A percentile compares a stretch with the other conserved stretches of the same genome.
phyloP scores from a whole-genome alignment of 2,888 invertebrate species.

The Leptopterna dolabrata region DNA sequence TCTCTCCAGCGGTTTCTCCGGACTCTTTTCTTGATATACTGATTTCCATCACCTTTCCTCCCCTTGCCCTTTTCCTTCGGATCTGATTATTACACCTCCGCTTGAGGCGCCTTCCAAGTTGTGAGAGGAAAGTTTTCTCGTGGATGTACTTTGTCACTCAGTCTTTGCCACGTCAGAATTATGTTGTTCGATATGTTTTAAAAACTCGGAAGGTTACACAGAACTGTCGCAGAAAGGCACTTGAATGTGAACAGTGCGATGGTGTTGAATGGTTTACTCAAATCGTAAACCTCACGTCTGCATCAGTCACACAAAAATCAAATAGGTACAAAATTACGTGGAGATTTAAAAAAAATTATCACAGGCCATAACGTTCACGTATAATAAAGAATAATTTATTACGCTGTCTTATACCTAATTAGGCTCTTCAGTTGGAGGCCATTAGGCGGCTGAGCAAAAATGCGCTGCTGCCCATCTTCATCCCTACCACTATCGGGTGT shows the following conservation, averaged over 20 bases:
- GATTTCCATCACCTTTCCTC: conserved; percentile 48
- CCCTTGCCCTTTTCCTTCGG: not conserved
- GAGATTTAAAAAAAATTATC: no score
- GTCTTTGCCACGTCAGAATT: not conserved
- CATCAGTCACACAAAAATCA: no score
- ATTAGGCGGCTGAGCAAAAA: no score
- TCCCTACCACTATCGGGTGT: no score
- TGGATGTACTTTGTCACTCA: conserved; percentile 28
- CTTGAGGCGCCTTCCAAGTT: conserved; percentile 25
- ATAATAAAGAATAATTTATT: no score
- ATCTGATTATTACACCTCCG: conserved; percentile 31
- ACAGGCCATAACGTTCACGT: no score
- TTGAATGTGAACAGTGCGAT: not conserved
- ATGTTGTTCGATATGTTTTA: not conserved
- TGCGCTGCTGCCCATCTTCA: no score
- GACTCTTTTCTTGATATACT: conserved; percentile 47
- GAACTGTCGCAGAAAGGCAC: not conserved
- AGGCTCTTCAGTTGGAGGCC: no score
- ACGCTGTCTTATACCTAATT: no score
- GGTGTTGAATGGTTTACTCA: no score
- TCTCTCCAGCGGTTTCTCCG: not conserved
- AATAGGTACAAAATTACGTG: no score
- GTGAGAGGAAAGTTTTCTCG: conserved; percentile 45
- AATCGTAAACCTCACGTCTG: no score
- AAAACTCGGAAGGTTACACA: not conserved